These are phyloP conservation scores for Xestia c-nigrum DNA, from an alignment of 2,888 invertebrate species.

Conservation along the genomic window DNA sequence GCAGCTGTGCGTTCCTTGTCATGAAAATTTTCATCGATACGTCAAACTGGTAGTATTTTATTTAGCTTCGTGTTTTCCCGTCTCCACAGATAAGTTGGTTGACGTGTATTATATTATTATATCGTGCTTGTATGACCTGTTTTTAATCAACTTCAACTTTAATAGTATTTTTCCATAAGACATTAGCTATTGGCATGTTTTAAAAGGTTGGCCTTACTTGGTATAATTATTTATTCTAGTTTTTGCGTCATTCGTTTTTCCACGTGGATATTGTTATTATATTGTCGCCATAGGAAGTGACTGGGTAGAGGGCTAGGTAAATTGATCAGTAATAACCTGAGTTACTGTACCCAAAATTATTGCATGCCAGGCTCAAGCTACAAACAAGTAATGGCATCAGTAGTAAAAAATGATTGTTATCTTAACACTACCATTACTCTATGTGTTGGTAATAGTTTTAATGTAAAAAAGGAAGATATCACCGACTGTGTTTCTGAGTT, in stretches of 20 bases:
- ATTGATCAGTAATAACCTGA: too few species aligned
- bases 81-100: not conserved
- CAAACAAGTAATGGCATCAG: too few species aligned
- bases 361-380: too few species aligned
- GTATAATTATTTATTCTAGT: slow-evolving; percentile 1
- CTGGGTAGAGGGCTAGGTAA: too few species aligned
- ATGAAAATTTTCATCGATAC: not conserved
- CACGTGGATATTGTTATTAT: not conserved
- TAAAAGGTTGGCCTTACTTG: not conserved
- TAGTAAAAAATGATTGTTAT: too few species aligned
- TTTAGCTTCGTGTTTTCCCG: not conserved
- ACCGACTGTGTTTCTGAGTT: too few species aligned
- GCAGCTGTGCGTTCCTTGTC: not conserved
- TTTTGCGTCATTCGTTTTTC: not conserved
- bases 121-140: not conserved
- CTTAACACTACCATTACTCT: too few species aligned
- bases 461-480: too few species aligned
- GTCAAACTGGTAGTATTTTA: not conserved
- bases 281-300: not conserved
- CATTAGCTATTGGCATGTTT: not conserved
- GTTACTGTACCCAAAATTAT: too few species aligned
- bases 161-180: not conserved
- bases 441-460: too few species aligned
- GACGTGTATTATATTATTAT: not conserved
- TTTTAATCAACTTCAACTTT: not conserved